These are phyloP conservation scores for Torymus texanus DNA, from an alignment of 2,888 invertebrate species.

Conservation along the genomic window DNA sequence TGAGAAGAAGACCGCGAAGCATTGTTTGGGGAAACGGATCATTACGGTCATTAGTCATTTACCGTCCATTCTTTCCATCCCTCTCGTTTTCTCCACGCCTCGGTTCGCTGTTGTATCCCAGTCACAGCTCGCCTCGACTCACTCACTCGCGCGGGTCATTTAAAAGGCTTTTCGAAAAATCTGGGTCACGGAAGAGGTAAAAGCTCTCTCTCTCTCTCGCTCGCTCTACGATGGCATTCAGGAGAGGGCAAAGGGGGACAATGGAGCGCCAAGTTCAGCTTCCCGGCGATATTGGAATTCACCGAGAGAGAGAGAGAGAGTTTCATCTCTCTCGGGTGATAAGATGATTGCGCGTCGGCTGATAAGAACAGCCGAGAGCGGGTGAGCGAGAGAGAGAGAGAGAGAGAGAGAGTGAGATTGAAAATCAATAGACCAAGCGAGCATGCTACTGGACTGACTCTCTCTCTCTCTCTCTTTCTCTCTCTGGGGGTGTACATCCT, in stretches of 20 bases:
- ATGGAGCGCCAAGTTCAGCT: conserved; percentile 43
- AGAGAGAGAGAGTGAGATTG: not conserved
- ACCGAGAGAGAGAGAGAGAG: conserved; percentile 16
- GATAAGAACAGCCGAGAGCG: conserved; percentile 35
- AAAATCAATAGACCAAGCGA: conserved; percentile 44
- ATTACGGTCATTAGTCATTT: conserved; percentile 43
- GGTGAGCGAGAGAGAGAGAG: too few species aligned
- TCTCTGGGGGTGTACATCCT: too few species aligned
- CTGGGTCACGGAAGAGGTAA: conserved; percentile 51
- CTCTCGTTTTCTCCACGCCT: too few species aligned
- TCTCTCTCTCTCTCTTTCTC: too few species aligned
- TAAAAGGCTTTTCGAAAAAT: conserved; percentile 49
- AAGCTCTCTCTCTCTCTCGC: conserved; percentile 44
- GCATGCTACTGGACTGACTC: too few species aligned
- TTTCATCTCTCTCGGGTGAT: conserved; percentile 4
- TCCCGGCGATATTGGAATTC: conserved; percentile 49
- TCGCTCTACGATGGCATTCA: conserved; percentile 34
- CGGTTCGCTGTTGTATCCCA: too few species aligned
- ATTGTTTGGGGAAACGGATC: conserved; percentile 34
- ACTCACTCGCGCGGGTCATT: conserved; percentile 20
- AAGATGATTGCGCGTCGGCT: conserved; percentile 25
- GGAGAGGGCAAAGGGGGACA: conserved; percentile 15
- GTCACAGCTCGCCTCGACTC: too few species aligned
- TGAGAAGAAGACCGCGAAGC: not conserved
- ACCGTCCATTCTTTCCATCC: conserved; percentile 29